phyloP scores from a whole-genome alignment of 2,888 invertebrate genomes.

The Trissoscelio sp. region DNA sequence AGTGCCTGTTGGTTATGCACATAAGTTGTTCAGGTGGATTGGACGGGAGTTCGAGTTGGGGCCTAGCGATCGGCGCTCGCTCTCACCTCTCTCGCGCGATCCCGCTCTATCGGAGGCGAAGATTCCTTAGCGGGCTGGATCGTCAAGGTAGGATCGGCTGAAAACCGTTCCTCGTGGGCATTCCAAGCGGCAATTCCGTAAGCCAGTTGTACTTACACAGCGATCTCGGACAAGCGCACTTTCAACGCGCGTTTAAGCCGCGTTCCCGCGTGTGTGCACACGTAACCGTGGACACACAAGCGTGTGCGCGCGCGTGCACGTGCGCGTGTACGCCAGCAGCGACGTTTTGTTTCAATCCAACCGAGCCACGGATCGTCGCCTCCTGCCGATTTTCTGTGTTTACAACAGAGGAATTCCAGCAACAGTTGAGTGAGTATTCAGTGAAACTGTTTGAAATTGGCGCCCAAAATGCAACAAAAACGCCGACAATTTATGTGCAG shows the following conservation, averaged over 20 bases:
- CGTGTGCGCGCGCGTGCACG: constrained; percentile 33
- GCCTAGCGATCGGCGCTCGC: constrained; percentile 41
- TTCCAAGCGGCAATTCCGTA: constrained; percentile 79
- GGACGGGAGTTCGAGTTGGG: constrained; percentile 62
- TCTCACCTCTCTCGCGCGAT: constrained; percentile 49
- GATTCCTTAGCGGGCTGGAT: constrained; percentile 72
- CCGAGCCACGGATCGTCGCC: constrained; percentile 21
- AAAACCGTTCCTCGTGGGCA: constrained; percentile 79
- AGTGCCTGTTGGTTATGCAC: too few relatives aligned
- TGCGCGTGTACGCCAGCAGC: constrained; percentile 20
- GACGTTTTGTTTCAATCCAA: constrained; percentile 42
- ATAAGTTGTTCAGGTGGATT: constrained; percentile 56
- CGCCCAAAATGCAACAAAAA: background rate
- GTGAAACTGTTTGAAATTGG: too few relatives aligned
- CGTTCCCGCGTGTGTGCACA: constrained; percentile 62
- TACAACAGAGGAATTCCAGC: too few relatives aligned
- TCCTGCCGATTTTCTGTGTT: constrained; percentile 9
- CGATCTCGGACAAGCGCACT: constrained; percentile 73
- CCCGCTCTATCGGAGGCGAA: constrained; percentile 71
- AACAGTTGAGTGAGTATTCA: too few relatives aligned
- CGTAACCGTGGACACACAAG: constrained; percentile 21
- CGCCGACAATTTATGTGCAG: background rate
- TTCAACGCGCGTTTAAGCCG: constrained; percentile 68
- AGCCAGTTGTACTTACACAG: constrained; percentile 79
- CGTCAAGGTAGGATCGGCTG: constrained; percentile 72